Evolutionary conservation across 2,113 vertebrate genomes (phyloP), one percentile per base, ranked within the genome.

Genomic region (Lagenorhynchus albirostris): DNA sequence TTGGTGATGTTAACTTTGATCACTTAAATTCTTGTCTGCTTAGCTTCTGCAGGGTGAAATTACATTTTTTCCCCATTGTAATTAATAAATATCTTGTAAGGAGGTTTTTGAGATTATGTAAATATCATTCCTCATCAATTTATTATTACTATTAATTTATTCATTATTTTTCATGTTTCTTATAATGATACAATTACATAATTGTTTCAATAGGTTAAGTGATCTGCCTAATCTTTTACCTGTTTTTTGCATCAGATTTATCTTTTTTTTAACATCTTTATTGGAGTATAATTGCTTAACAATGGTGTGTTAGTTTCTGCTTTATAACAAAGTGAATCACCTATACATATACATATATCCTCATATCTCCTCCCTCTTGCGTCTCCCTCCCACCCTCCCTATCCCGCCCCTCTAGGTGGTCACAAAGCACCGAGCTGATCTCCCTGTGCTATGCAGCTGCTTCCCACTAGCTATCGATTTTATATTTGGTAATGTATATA

Each of bases 131-230:
- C 47, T 33, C 36, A 44, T 93, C 71, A 44, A 79, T 53, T 18
- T 18, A 53, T 53, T 53, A 53, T 53, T 53, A 87, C 23, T 62
- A 23, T 62, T 79, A 79, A 86, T 38, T 80, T 81, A 50, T 60
- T 94, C 20, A 67, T 14, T 63, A 53, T 60, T 76, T 65, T 17
- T 99, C 98, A 98, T 88, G 81, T 98, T 98, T 98, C 96, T 98
- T 97, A 98, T 98, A 98, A 97, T 98, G 98, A 98, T 97, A 68
- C 68, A 93, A 81, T 96, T 89, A 74, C 76, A 82, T 98, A 98
- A 98, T 98, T 98, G 97, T 98, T 98, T 98, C 98, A 98, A 97
- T 98, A 97, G 5, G 68, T 97, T 98, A 98, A 98, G 93, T 98
- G 91, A 98, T 98, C 95, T 96, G 53, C 41, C 80, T 98, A 98